Percentiles rank a stretch among this genome's conserved stretches.
Evolutionary conservation across 2,797 vertebrate genomes (phyloP).

Genomic region (Gymnodraco acuticeps): DNA sequence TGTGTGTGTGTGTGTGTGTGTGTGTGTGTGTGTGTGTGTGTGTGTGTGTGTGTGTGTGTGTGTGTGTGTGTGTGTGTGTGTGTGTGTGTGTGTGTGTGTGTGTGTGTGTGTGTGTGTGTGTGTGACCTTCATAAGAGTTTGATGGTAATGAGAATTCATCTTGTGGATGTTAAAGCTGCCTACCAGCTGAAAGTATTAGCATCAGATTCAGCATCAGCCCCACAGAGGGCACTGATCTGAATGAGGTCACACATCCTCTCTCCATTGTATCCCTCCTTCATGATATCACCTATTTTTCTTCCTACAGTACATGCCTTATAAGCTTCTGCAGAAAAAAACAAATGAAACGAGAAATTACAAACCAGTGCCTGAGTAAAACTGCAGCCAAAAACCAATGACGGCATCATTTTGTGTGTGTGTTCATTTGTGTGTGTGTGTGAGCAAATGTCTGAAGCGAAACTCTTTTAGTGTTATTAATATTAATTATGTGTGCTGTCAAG

Average conservation of each 20-base stretch:
- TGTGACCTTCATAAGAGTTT: conserved; percentile 42
- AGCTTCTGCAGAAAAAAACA: background rate
- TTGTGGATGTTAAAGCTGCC: conserved; percentile 60
- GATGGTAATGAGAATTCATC: conserved; percentile 70
- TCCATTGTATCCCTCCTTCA: conserved; percentile 6
- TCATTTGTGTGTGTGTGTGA: accelerated
- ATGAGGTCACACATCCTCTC: conserved; percentile 62
- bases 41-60: conserved; percentile 14
- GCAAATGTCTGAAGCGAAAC: conserved; percentile 48
- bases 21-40: conserved; percentile 9
- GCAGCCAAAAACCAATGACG: conserved; percentile 39
- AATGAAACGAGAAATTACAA: conserved; percentile 59
- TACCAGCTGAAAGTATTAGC: conserved; percentile 51
- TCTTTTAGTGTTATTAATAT: conserved; percentile 80
- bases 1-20: background rate
- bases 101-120: conserved; percentile 6
- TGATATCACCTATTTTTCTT: conserved; percentile 1
- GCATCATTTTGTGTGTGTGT: background rate
- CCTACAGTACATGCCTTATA: background rate
- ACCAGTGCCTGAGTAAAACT: conserved; percentile 44
- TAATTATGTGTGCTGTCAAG: conserved; percentile 80
- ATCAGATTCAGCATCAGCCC: conserved; percentile 69
- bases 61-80: background rate
- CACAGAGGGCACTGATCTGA: conserved; percentile 73
- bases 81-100: conserved; percentile 6